Base-by-base conservation (phyloP, 2,113 vertebrate genomes). In the Baryphthengus martii region DNA sequence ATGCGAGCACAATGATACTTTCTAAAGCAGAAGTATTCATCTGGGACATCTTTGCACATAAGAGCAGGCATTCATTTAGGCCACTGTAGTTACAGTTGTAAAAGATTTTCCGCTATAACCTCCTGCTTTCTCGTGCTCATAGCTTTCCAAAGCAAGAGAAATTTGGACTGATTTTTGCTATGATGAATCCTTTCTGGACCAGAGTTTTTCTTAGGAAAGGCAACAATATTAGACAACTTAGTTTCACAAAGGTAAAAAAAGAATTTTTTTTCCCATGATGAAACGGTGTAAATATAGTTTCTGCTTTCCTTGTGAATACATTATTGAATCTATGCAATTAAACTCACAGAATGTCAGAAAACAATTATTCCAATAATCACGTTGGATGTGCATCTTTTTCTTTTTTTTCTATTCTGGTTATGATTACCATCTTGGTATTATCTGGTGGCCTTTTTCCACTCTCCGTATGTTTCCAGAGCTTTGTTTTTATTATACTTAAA, bases 91-190 rank as follows among this genome's bases (percentile, higher is more conserved):
- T 90, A 87, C 61, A 89, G 75, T 93, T 96, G 83, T 92, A 96
- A 96, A 96, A 97, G 74, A 96, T 42, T 94, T 97, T 95, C 93
- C 88, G 68, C 90, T 94, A 68, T 65, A 95, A 90, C 52, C n/a
- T 91, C 50, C 56, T 68, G 28, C 90, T 84, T 88, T 94, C 76
- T 86, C 0, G 0, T 93, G 56, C 73, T 88, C 37, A 9, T 24
- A 72, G 61, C 39, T 95, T 92, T 90, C 92, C 85, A 74, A 92
- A 96, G 65, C 40, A 75, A 71, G 44, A 84, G 74, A 88, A 65
- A 78, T 52, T 74, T 94, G 68, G 75, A 61, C 55, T 56, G 44
- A 23, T 81, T 95, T 92, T 96, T 88, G 47, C 53, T 61, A 8
- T 84, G 78, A 90, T 84, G 67, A 95, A 58, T 91, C 37, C 24